These are phyloP conservation scores for Opisthocomus hoazin DNA, from an alignment of 2,113 vertebrate species.

Conservation along the genomic window DNA sequence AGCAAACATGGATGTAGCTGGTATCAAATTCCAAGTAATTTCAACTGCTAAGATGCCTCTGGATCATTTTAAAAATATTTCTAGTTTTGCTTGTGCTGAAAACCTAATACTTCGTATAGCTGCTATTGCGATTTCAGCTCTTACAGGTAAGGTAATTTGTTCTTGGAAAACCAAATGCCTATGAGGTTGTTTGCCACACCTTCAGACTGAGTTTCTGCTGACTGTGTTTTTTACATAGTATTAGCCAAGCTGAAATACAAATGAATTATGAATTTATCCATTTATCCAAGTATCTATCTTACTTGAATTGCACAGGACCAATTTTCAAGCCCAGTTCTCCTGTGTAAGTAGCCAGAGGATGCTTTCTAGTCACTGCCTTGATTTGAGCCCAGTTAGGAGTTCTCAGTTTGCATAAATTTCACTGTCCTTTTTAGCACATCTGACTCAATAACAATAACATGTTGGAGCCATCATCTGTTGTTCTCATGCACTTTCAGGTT, in stretches of 20 bases:
- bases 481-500: neutral
- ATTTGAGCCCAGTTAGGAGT: neutral
- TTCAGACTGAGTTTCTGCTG: neutral
- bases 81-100: neutral
- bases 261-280: neutral
- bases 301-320: neutral
- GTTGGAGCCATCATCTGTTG: neutral
- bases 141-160: neutral
- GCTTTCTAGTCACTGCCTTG: neutral
- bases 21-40: neutral
- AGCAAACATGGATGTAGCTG: neutral
- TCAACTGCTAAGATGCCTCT: neutral
- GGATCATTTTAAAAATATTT: neutral
- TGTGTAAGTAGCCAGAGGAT: neutral
- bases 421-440: neutral
- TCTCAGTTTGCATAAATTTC: neutral
- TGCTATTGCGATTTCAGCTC: neutral
- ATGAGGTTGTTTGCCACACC: neutral
- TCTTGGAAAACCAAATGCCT: neutral
- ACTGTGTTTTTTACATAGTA: neutral
- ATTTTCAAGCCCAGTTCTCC: neutral
- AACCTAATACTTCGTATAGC: neutral
- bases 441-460: neutral
- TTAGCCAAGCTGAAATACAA: neutral
- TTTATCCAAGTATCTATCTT: neutral